A percentile compares a stretch with the other conserved stretches of the same genome.
phyloP scores from a whole-genome alignment of 2,888 invertebrate species.

The Limenitis camilla region DNA sequence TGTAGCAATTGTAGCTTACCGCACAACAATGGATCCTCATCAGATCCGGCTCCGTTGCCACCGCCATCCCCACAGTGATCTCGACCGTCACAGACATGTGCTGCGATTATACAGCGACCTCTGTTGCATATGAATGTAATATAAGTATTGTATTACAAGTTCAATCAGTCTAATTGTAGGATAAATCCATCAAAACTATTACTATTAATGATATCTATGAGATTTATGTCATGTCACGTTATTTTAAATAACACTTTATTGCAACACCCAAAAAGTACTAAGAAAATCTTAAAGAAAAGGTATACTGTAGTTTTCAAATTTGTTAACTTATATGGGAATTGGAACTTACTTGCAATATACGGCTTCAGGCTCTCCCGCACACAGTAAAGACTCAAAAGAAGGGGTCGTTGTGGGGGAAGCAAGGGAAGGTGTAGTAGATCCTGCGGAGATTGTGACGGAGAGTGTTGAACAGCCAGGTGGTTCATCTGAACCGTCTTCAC shows the following conservation, averaged over 20 bases:
- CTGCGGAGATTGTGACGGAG: slow-evolving; percentile 32
- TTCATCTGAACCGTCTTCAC: slow-evolving; percentile 83
- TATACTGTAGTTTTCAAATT: not conserved
- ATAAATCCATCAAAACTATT: too few relatives aligned
- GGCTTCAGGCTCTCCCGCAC: slow-evolving; percentile 59
- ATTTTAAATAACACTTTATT: too few relatives aligned
- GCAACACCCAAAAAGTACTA: too few relatives aligned
- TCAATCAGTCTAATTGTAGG: too few relatives aligned
- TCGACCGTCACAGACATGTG: slow-evolving; percentile 81
- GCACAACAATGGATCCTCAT: slow-evolving; percentile 76
- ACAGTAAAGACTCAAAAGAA: slow-evolving; percentile 33
- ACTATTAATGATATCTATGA: too few relatives aligned
- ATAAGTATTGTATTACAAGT: too few relatives aligned
- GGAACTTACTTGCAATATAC: slow-evolving; percentile 63
- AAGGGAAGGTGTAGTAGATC: slow-evolving; percentile 36
- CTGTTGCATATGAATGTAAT: slow-evolving; percentile 22
- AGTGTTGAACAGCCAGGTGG: slow-evolving; percentile 49
- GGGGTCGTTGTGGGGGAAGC: slow-evolving; percentile 32
- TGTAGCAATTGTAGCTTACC: not conserved
- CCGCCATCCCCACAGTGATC: slow-evolving; percentile 80
- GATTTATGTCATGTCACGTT: too few relatives aligned
- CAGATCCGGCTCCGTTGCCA: slow-evolving; percentile 73
- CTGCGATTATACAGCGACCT: slow-evolving; percentile 78
- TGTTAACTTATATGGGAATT: not conserved
- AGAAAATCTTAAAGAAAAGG: not conserved